These are phyloP conservation scores for Acanthis flammea DNA, from an alignment of 2,797 vertebrate species.

Conservation along the genomic window DNA sequence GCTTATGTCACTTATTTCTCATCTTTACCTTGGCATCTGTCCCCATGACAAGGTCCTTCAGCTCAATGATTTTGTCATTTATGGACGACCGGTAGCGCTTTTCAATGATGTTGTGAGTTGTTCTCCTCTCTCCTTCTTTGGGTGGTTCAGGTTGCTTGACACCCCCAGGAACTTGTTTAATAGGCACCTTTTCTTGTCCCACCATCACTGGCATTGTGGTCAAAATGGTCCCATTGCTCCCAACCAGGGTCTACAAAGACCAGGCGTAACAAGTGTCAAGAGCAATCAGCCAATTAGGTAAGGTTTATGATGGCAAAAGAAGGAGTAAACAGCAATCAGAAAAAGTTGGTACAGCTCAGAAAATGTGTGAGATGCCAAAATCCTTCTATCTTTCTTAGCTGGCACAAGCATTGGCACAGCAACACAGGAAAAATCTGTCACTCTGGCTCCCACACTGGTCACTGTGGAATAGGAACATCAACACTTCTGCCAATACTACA, in stretches of 20 bases:
- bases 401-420: not conserved
- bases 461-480: not conserved
- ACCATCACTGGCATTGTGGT: conserved; percentile 94
- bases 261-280: fast-evolving
- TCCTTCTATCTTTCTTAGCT: not conserved
- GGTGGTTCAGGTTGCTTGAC: conserved; percentile 79
- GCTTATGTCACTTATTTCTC: not conserved
- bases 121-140: conserved; percentile 94
- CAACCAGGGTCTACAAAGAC: conserved; percentile 86
- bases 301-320: not conserved
- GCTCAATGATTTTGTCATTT: conserved; percentile 96
- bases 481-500: not conserved
- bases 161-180: conserved; percentile 90
- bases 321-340: not conserved
- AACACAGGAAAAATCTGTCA: not conserved
- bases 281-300: not conserved
- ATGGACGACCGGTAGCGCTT: conserved; percentile 96
- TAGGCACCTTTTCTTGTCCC: conserved; percentile 93
- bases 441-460: not conserved
- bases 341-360: not conserved
- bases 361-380: not conserved
- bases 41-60: conserved; percentile 96
- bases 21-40: conserved; percentile 90
- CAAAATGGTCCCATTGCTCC: conserved; percentile 89
- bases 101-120: conserved; percentile 98